These are phyloP conservation scores for Onychostruthus taczanowskii DNA, from an alignment of 2,113 vertebrate genomes.

Conservation along the genomic window DNA sequence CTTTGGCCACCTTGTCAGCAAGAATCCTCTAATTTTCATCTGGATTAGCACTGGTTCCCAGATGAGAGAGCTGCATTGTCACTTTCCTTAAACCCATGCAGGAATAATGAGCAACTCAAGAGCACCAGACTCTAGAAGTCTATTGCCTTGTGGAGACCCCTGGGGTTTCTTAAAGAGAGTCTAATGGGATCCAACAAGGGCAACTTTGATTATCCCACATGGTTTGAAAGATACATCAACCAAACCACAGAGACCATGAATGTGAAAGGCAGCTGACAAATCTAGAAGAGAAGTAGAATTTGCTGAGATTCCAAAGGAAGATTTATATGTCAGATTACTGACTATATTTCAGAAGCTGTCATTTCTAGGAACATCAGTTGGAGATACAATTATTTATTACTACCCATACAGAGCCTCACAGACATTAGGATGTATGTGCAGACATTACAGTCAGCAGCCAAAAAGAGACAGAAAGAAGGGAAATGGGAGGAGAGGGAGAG, in stretches of 20 bases:
- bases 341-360: conserved; percentile 32
- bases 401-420: neutral
- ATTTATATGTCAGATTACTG: conserved; percentile 20
- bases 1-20: neutral
- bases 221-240: neutral
- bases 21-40: neutral
- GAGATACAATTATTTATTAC: conserved; percentile 3
- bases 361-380: neutral
- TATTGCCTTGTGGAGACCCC: neutral
- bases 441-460: neutral
- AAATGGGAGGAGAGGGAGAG: neutral
- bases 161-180: neutral
- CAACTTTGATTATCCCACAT: neutral
- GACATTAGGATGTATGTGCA: neutral
- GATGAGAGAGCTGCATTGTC: neutral
- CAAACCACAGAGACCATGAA: neutral
- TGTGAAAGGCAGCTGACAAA: conserved; percentile 40
- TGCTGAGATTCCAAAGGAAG: neutral
- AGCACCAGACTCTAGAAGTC: neutral
- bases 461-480: neutral
- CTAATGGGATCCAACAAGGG: neutral
- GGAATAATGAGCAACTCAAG: neutral
- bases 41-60: neutral
- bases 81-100: neutral
- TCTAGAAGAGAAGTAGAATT: neutral